Evolutionary conservation across 2,888 invertebrate species (phyloP).

Genomic region (Eilema depressum): DNA sequence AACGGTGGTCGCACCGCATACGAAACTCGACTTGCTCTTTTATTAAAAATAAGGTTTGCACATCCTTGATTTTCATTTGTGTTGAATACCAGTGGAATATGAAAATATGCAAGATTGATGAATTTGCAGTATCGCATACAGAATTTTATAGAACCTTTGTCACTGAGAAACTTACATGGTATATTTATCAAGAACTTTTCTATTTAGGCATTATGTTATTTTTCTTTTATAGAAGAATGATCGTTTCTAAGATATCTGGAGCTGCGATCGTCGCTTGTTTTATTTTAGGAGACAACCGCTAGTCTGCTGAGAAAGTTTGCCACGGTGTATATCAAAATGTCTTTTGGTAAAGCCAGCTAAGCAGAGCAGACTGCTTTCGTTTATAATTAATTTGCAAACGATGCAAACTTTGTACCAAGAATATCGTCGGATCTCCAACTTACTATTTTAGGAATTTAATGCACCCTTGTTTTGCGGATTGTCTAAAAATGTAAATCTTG

Average conservation of each 20-base stretch:
- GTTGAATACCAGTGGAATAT: constrained; percentile 9
- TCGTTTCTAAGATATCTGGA: constrained; percentile 37
- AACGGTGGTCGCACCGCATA: constrained; percentile 31
- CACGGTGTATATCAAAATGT: constrained; percentile 62
- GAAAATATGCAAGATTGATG: not conserved
- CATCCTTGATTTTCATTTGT: constrained; percentile 23
- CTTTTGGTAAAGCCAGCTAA: constrained; percentile 60
- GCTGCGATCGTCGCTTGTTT: constrained; percentile 42
- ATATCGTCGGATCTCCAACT: constrained; percentile 54
- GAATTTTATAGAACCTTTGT: constrained; percentile 1
- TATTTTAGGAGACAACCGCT: constrained; percentile 51
- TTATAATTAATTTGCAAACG: constrained; percentile 62
- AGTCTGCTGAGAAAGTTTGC: constrained; percentile 52
- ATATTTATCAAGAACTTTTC: constrained; percentile 6
- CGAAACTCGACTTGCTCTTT: constrained; percentile 30
- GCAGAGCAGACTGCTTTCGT: constrained; percentile 54
- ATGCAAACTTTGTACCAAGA: constrained; percentile 57
- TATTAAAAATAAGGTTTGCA: constrained; percentile 35
- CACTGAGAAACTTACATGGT: not conserved
- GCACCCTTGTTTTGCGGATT: constrained; percentile 49
- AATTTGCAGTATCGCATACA: not conserved
- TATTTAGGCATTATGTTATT: not conserved
- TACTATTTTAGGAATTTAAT: constrained; percentile 58
- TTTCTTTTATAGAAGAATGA: constrained; percentile 30
- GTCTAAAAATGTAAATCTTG: constrained; percentile 31